Percentiles rank a stretch among this genome's conserved stretches.
Evolutionary conservation across 2,888 invertebrate genomes (phyloP).

Genomic region (Leuctra nigra): DNA sequence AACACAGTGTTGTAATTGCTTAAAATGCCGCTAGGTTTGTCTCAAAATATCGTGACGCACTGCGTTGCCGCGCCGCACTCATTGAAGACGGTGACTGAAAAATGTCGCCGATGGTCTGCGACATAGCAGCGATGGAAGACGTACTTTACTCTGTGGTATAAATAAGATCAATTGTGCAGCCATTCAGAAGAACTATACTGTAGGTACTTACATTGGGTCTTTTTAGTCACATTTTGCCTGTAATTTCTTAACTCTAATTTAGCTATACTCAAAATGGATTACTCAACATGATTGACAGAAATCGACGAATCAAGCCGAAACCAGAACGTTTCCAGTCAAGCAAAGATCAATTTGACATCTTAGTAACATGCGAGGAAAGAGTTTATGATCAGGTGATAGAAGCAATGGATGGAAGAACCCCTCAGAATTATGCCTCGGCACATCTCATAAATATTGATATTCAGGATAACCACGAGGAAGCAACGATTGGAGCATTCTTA

Average conservation of each 20-base stretch:
- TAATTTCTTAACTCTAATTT: slow-evolving; percentile 16
- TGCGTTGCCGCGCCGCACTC: too few species aligned
- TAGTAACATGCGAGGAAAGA: slow-evolving; percentile 95
- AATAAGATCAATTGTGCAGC: too few species aligned
- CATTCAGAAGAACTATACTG: too few species aligned
- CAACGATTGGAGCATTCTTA: slow-evolving; percentile 95
- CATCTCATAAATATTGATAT: slow-evolving; percentile 98
- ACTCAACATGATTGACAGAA: slow-evolving; percentile 95
- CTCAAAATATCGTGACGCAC: too few species aligned
- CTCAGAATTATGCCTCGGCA: slow-evolving; percentile 76
- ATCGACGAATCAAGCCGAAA: slow-evolving; percentile 85
- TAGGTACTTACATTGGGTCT: not conserved
- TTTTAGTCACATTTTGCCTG: not conserved
- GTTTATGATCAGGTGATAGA: slow-evolving; percentile 98
- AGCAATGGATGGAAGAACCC: slow-evolving; percentile 65
- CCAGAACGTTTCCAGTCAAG: slow-evolving; percentile 93
- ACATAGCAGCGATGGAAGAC: too few species aligned
- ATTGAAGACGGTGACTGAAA: too few species aligned
- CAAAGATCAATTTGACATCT: slow-evolving; percentile 86
- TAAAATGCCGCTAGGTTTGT: too few species aligned
- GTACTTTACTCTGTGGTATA: too few species aligned
- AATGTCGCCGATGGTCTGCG: too few species aligned
- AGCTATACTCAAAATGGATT: slow-evolving; percentile 97
- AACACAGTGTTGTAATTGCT: too few species aligned
- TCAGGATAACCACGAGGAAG: slow-evolving; percentile 99